Base-by-base conservation (phyloP, 2,888 invertebrate genomes). In the Hypomecis punctinalis region DNA sequence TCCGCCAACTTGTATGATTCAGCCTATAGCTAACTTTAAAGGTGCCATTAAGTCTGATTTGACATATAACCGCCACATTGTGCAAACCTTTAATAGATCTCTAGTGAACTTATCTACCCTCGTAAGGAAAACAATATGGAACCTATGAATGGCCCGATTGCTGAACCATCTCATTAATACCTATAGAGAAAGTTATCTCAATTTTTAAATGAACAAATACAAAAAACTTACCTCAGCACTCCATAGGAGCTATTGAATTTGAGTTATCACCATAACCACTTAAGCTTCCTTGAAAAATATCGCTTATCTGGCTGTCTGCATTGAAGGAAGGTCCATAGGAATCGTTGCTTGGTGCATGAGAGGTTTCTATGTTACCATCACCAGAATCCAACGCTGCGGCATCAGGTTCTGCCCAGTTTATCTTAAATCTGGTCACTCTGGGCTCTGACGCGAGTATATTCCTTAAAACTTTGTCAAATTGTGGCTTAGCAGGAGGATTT, bases 371-470 rank as follows among this genome's bases (percentile, higher is more conserved):
- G 60, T 90, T 91, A 0, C 86, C 87, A 58, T 90, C 92, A 0
- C 84, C 89, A 0, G 89, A 84, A 57, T 91, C 88, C 0, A 83
- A 72, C 0, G 84, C 81, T 0, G 77, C 84, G 13, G 90, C 93
- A 52, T 94, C 94, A 0, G 94, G 91, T 69, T 97, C 97, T 66
- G 97, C 98, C 99, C 99, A 99, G 82, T 99, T 98, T 56, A 99
- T 99, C 92, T 99, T 99, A 87, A 99, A 99, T 58, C 93, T 94
- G 4, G 99, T 99, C 4, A 99, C 99, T 79, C 99, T 94, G 0
- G 99, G 99, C 88, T 98, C 97, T 1, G 97, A 96, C 0, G 97
- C 98, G 42, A 97, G 86, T 67, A 97, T 97, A 87, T 97, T 97
- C 73, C 97, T 93, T 48, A 95, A 94, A 10, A 99, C 97, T 94